Evolutionary conservation across 1,140 invertebrate genomes (phyloP).

Genomic region (Conus betulinus): DNA sequence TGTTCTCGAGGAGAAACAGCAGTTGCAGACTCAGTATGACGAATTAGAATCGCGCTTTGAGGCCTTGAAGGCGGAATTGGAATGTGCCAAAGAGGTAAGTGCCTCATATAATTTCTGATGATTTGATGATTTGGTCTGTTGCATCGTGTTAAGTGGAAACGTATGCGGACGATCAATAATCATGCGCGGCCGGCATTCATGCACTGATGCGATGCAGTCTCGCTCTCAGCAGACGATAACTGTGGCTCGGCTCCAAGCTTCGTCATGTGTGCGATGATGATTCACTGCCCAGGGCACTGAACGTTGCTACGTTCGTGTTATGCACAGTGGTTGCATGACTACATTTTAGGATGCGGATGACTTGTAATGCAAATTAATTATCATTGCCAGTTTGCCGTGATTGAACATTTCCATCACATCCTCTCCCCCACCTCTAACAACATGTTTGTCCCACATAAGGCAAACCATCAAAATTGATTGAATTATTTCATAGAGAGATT

Average conservation of each 20-base stretch:
- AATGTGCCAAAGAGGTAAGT: conserved; percentile 89
- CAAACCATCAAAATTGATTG: too few species aligned
- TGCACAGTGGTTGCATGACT: too few species aligned
- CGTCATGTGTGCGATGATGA: neutral
- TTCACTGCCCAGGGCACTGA: neutral
- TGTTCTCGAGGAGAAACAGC: conserved; percentile 94
- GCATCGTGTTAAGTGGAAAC: neutral
- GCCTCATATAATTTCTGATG: neutral
- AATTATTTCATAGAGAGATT: too few species aligned
- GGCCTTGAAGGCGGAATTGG: conserved; percentile 91
- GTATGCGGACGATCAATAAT: neutral
- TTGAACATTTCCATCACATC: too few species aligned
- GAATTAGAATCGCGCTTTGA: conserved; percentile 89
- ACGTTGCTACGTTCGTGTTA: too few species aligned
- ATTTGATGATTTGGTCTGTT: neutral
- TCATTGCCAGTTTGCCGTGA: too few species aligned
- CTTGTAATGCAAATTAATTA: too few species aligned
- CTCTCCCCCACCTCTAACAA: too few species aligned
- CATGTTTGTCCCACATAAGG: too few species aligned
- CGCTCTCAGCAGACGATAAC: neutral
- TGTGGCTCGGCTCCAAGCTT: neutral
- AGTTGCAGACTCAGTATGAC: conserved; percentile 88
- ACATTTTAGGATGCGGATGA: too few species aligned
- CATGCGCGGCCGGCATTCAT: neutral
- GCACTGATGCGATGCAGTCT: neutral